These are phyloP conservation scores for Tenthredo amoena DNA, from an alignment of 2,888 invertebrate genomes.

Conservation along the genomic window DNA sequence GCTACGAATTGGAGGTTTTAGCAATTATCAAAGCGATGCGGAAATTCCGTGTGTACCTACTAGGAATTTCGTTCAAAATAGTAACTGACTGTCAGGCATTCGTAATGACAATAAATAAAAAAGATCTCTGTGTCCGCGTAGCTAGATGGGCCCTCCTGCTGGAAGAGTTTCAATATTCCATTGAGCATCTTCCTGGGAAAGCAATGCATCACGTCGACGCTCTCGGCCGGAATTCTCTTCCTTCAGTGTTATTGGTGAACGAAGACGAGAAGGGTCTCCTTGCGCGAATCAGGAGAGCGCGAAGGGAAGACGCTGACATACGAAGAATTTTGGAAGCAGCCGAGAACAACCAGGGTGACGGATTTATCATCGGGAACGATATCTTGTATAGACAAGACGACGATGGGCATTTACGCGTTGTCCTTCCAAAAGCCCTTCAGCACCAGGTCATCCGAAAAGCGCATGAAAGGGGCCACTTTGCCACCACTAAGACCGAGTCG, in stretches of 20 bases:
- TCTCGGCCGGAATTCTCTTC: slow-evolving; percentile 60
- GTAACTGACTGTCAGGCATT: slow-evolving; percentile 63
- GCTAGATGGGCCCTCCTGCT: slow-evolving; percentile 62
- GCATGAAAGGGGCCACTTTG: slow-evolving; percentile 59
- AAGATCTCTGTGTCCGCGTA: slow-evolving; percentile 58
- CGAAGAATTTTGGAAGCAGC: slow-evolving; percentile 37
- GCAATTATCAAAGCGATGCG: slow-evolving; percentile 60
- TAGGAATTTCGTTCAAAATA: slow-evolving; percentile 60
- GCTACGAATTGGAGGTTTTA: slow-evolving; percentile 62
- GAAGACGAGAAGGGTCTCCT: slow-evolving; percentile 54
- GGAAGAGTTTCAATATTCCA: slow-evolving; percentile 60
- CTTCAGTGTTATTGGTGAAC: slow-evolving; percentile 46
- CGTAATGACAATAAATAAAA: slow-evolving; percentile 60
- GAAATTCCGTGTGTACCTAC: slow-evolving; percentile 62
- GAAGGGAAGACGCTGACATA: slow-evolving; percentile 51
- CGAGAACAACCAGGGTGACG: slow-evolving; percentile 39
- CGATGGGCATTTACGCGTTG: slow-evolving; percentile 54
- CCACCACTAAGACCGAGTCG: slow-evolving; percentile 56
- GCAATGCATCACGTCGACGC: slow-evolving; percentile 63
- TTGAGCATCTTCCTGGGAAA: slow-evolving; percentile 60
- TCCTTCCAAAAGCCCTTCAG: slow-evolving; percentile 56
- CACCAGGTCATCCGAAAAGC: slow-evolving; percentile 54
- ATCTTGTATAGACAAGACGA: slow-evolving; percentile 51
- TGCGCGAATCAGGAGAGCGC: slow-evolving; percentile 52
- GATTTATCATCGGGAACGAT: slow-evolving; percentile 43